Evolutionary conservation across 2,888 invertebrate genomes (phyloP), one percentile per base, ranked within the genome.

Genomic region (Cheilosia scutellata): DNA sequence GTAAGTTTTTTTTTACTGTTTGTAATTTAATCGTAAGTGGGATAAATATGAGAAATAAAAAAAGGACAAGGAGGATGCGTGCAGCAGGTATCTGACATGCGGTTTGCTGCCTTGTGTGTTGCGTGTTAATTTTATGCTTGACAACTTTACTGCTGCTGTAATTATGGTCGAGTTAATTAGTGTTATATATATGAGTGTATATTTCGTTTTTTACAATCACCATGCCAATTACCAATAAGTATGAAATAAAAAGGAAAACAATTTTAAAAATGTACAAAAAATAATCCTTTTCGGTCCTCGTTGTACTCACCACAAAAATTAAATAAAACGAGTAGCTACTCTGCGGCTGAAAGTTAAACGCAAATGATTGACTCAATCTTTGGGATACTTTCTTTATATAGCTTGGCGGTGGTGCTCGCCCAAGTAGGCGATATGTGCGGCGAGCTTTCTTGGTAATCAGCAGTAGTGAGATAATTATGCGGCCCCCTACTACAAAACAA

Each of bases 41-140:
- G 51, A 68, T 55, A 44, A 68, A 57, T 70, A 65, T 62, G 13
- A 20, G 20, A 20, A 20, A 20, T n/a, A 33, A 49, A 51, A 27
- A 31, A 66, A 62, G 33, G 47, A 68, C 29, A 37, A 27, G 42
- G 42, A 68, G 66, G 66, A 83, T 51, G 25, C 72, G 65, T 60
- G 47, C 58, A 51, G 31, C 65, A 49, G 47, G 55, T 66, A 68
- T 66, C 63, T 66, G 63, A 75, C 75, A 80, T 80, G 75, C 84
- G 75, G 84, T 78, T 65, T 63, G 55, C 11, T 62, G 66, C 66
- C 47, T 66, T 58, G 82, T 77, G 55, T 72, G 79, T 72, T 71
- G 75, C 55, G 80, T 80, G 86, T 86, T 86, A 82, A 86, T 80
- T 80, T 77, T 57, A 86, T 82, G 86, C 53, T 77, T 76, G 71